A percentile compares a stretch with the other conserved stretches of the same genome.
Evolutionary conservation across 2,113 vertebrate genomes (phyloP).

Genomic region (Lampris incognitus): DNA sequence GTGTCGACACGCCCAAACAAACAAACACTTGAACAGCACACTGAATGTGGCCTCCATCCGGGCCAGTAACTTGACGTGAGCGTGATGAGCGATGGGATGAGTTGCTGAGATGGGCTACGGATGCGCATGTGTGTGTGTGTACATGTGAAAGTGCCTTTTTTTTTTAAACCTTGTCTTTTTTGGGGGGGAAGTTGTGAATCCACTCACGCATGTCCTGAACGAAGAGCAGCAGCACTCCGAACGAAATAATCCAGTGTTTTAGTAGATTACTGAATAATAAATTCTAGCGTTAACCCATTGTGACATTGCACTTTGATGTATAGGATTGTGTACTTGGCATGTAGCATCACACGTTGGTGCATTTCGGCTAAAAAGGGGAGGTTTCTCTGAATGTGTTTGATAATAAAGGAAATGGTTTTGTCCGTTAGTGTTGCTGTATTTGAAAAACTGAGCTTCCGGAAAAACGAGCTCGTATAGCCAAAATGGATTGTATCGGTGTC

Average conservation of each 20-base stretch:
- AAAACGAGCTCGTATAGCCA: slow-evolving; percentile 78
- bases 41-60: slow-evolving; percentile 73
- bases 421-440: slow-evolving; percentile 78
- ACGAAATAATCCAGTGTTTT: slow-evolving; percentile 78
- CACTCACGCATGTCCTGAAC: slow-evolving; percentile 78
- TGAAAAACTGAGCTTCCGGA: slow-evolving; percentile 67
- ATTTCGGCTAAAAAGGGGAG: slow-evolving; percentile 67
- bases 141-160: slow-evolving; percentile 84
- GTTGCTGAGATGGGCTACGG: slow-evolving; percentile 33
- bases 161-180: slow-evolving; percentile 68
- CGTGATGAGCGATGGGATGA: slow-evolving; percentile 42
- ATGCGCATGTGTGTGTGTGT: slow-evolving; percentile 50
- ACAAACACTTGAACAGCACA: slow-evolving; percentile 81
- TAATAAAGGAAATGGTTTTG: slow-evolving; percentile 77
- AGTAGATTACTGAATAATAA: slow-evolving; percentile 72
- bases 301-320: slow-evolving; percentile 89
- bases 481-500: slow-evolving; percentile 78
- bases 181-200: slow-evolving; percentile 55
- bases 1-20: slow-evolving; percentile 59
- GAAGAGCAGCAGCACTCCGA: slow-evolving; percentile 80
- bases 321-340: slow-evolving; percentile 84
- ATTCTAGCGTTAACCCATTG: slow-evolving; percentile 91
- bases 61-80: slow-evolving; percentile 52
- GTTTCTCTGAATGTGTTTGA: slow-evolving; percentile 82
- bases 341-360: slow-evolving; percentile 85